These are phyloP conservation scores for Torymus tubicola DNA, from an alignment of 2,888 invertebrate genomes.

Conservation along the genomic window DNA sequence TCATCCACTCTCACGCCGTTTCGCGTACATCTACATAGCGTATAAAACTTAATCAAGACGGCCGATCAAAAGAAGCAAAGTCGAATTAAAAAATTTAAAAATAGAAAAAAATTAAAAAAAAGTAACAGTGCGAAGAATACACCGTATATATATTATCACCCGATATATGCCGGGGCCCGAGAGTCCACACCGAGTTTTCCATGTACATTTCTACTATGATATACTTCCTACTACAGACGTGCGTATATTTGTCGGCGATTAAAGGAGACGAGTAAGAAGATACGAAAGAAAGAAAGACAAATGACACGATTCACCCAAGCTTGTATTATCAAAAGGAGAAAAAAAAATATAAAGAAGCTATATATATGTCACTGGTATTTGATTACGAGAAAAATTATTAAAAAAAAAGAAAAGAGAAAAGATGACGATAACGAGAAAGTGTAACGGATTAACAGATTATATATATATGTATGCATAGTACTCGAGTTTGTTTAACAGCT, in stretches of 20 bases:
- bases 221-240: too few relatives aligned
- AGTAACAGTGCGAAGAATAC: neutral
- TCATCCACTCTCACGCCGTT: constrained; percentile 4
- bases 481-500: constrained; percentile 27
- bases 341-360: too few relatives aligned
- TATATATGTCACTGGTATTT: constrained; percentile 10
- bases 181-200: too few relatives aligned
- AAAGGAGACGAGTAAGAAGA: too few relatives aligned
- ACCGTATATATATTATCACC: neutral
- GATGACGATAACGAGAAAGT: neutral
- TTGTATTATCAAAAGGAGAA: constrained; percentile 32
- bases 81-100: constrained; percentile 1
- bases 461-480: constrained; percentile 23
- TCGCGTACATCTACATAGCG: constrained; percentile 14
- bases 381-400: constrained; percentile 7
- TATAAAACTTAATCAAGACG: constrained; percentile 16
- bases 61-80: neutral
- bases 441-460: constrained; percentile 1
- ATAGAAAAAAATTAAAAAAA: neutral
- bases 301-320: constrained; percentile 8
- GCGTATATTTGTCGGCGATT: too few relatives aligned
- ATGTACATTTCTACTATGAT: too few relatives aligned
- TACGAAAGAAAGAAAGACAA: too few relatives aligned
- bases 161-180: neutral
- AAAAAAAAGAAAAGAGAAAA: constrained; percentile 19